Base-by-base conservation (phyloP, 1,140 invertebrate species). In the Mesaphorura yosii region DNA sequence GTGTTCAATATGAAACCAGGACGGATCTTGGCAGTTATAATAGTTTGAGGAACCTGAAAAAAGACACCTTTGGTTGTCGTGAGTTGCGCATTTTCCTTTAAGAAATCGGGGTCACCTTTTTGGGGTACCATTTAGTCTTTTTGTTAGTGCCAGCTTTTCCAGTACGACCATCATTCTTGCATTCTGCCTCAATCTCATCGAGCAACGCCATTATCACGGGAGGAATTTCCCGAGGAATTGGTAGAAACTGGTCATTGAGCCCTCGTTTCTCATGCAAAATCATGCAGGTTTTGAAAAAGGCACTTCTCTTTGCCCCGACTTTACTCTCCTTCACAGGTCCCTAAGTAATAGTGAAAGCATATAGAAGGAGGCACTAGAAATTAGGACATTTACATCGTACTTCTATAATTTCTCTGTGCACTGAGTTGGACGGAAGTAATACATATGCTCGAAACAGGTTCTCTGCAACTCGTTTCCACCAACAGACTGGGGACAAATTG, bases 281-380 rank as follows among this genome's bases (percentile, higher is more conserved):
- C 28, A 37, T 37, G 44, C 51, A 53, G 1, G 39, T 76, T 56
- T 83, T 77, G 22, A 91, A 72, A 0, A 88, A 89, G 0, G 79
- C 88, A 2, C 83, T 79, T 58, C 82, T 75, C 71, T 91, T 90
- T 0, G 91, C 89, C 10, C 70, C 57, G 55, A 78, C 77, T 44
- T 76, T 68, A n/a, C 64, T 76, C 1, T 29, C 0, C 73, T 78
- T 81, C 1, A 64, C 64, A 37, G 72, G 60, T 23, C 86, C 79
- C 84, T 86, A n/a, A n/a, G n/a, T n/a, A n/a, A n/a, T n/a, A n/a
- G n/a, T n/a, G 60, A 67, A 64, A 53, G 59, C 44, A 46, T 7
- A 48, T 17, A 26, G 20, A 1, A 20, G 45, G 12, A 47, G 10
- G 28, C 14, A 12, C 14, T 47, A 47, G 22, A 47, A 47, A 14